Evolutionary conservation across 2,888 invertebrate genomes (phyloP).

Genomic region (Mythimna pallens): DNA sequence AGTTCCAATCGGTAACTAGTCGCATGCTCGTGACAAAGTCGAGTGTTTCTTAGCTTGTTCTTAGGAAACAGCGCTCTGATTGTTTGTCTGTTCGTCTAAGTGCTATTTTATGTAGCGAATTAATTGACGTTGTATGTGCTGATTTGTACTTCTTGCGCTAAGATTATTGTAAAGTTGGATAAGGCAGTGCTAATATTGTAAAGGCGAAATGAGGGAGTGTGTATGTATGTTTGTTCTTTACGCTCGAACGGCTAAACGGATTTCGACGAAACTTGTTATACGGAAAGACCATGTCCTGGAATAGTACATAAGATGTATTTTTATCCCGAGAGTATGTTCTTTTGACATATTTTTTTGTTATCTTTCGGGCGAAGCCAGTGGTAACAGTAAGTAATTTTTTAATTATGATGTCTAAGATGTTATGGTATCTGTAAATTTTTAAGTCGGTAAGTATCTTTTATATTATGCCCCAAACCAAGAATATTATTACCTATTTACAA

Average conservation of each 20-base stretch:
- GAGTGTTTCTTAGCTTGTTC: constrained; percentile 51
- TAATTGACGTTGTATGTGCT: constrained; percentile 75
- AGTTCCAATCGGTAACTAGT: constrained; percentile 11
- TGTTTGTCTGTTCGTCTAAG: constrained; percentile 65
- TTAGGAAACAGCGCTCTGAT: constrained; percentile 36
- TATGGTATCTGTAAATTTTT: background rate
- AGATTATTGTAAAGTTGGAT: constrained; percentile 65
- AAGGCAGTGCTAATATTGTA: background rate
- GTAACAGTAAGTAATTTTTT: background rate
- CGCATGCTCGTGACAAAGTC: constrained; percentile 14
- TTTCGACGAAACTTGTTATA: too few relatives aligned
- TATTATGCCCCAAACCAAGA: background rate
- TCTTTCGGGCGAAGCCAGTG: too few relatives aligned
- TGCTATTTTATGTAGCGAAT: constrained; percentile 80
- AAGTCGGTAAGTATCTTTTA: background rate
- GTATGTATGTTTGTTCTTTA: too few relatives aligned
- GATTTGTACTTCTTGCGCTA: constrained; percentile 58
- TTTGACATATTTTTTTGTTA: too few relatives aligned
- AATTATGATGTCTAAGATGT: background rate
- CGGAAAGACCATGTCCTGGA: too few relatives aligned
- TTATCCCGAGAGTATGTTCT: too few relatives aligned
- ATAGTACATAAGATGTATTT: too few relatives aligned
- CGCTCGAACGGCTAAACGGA: too few relatives aligned
- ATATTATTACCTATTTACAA: too few relatives aligned
- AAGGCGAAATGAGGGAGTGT: too few relatives aligned